Evolutionary conservation across 2,113 vertebrate species (phyloP), one percentile per base, ranked within the genome.

Genomic region (Oncorhynchus gorbuscha): DNA sequence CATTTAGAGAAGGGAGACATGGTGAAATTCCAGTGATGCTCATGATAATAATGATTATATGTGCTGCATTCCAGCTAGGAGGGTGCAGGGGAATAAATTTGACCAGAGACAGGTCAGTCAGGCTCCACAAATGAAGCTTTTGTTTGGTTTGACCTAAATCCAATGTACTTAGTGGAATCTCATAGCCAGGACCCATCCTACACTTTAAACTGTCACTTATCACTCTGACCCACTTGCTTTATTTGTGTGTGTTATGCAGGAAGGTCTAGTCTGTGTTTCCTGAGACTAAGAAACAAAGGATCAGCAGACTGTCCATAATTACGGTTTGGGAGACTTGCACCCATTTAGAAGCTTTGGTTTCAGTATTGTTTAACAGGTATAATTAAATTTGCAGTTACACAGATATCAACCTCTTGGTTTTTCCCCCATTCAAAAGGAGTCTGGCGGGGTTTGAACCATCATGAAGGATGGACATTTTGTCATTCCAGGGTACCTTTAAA

Each of bases 261-360:
- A 93, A 90, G 88, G 81, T 87, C 78, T 76, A 77, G 72, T 55
- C 71, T 85, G 77, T 85, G 77, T 87, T 93, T 94, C 93, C 93
- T 92, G 93, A 87, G 73, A 80, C 71, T 76, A 89, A 92, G 92
- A 92, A 93, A 92, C 81, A 89, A 35, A 74, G 86, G 90, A 91
- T 92, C 89, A 91, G 89, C 87, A 75, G 79, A 89, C 77, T 85
- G 87, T 91, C 92, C 83, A 80, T 90, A 91, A 91, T 88, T 88
- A 90, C 79, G 79, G 86, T 58, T 61, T 75, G 74, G 39, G 79
- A 83, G 73, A 85, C 88, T 81, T 89, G 80, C 76, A 86, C 69
- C 76, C 72, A 78, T 51, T 64, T 28, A 55, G 8, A 16, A 5
- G 4, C 18, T 20, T 66, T 5, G 26, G 64, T n/a, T 5, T 35